Evolutionary conservation across 2,797 vertebrate genomes (phyloP), one percentile per base, ranked within the genome.

Genomic region (Phyllotis vaccarum): DNA sequence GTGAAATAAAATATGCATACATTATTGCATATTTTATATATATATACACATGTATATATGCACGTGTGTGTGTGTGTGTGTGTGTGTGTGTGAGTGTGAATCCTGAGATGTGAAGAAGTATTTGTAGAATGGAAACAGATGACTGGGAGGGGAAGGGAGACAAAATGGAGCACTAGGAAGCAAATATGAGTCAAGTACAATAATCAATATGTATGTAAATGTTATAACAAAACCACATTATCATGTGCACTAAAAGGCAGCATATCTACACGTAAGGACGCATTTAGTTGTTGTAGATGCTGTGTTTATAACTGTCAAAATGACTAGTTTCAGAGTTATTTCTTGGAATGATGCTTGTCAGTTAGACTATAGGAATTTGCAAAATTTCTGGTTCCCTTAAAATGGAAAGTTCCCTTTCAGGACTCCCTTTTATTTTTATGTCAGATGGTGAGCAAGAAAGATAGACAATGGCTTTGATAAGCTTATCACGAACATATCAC

Each of bases 11-110:
- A 31, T 70, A 13, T 49, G 6, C 8, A 19, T 60, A 75, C 60
- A 13, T 46, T 16, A 46, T 6, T 34, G 29, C 6, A 46, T n/a
- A 34, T 54, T 72, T 24, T 52, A 22, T 7, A 31, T 16, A 4
- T 37, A 43, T 54, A 70, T 17, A 27, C 24, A 19, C 13, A 87
- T 10, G 31, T 16, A 31, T 40, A 2, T 62, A 22, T 9, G 29
- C 14, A 4, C 9, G 34, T 3, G 12, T 74, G 70, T 74, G 9
- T 40, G 21, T 22, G 4, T 11, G 19, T 11, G 3, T 24, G n/a
- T 3, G 31, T 3, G 10, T 11, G 3, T 22, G 10, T 29, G 5
- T 0, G 3, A 0, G 6, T 7, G 5, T 34, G 21, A 12, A n/a
- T 75, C 2, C 29, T 75, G 21, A 62, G 46, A 49, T 34, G 21